Base-by-base conservation (phyloP, 2,888 invertebrate genomes). In the Mystacides longicornis region DNA sequence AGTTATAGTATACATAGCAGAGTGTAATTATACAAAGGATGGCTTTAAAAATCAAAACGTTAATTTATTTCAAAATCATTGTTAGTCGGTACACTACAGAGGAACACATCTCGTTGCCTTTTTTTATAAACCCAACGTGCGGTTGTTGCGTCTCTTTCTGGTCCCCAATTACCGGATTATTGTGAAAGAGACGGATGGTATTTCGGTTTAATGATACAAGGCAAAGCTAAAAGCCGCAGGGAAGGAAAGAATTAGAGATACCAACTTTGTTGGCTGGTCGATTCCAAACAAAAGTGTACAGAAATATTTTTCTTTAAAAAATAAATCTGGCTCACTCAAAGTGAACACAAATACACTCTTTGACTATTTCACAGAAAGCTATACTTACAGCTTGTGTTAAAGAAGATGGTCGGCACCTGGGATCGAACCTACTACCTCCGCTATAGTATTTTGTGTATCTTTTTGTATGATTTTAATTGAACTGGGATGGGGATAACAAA, bases 161-260 rank as follows among this genome's bases (percentile, higher is more conserved):
- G 2, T 5, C 2, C 19, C 18, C 19, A 20, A 20, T 46, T 20
- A 19, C 18, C 4, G 2, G 16, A 9, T 19, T 4, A 18, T 3
- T 3, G 4, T 19, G 48, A 48, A 7, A 3, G 23, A 23, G 48
- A 23, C 11, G 23, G 48, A 23, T 7, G 23, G 4, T 23, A 23
- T 7, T 5, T 48, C 21, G 48, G 22, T 22, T 48, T 48, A n/a
- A 16, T 21, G 48, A 48, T 45, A 45, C 45, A 45, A 14, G 21
- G 23, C 48, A 48, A 48, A 48, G 23, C 20, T 20, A 48, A n/a
- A 23, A 20, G 48, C 48, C 48, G 48, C 48, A 21, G 23, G 48
- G 48, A 48, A 23, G 22, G 48, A 48, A 48, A 48, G 48, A 48
- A 21, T 20, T 46, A 21, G 46, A 46, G 37, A 37, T 37, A 37